Evolutionary conservation across 2,113 vertebrate species (phyloP).

Genomic region (Amphilophus citrinellus): DNA sequence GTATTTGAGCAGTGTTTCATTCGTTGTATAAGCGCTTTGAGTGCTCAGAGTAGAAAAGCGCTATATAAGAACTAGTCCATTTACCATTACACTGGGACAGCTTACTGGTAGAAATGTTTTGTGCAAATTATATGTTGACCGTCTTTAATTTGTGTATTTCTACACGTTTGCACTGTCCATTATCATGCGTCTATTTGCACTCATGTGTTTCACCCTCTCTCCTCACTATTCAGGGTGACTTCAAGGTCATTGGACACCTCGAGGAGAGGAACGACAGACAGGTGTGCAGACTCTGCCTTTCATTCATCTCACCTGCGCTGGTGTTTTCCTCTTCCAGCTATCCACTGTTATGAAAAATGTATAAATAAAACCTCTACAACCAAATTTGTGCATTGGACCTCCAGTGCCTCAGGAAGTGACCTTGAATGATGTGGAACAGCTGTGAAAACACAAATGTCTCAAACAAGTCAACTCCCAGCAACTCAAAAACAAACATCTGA

Average conservation of each 20-base stretch:
- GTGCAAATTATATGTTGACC: not conserved
- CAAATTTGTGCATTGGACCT: not conserved
- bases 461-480: not conserved
- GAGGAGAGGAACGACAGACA: slow-evolving; percentile 83
- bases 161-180: not conserved
- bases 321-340: not conserved
- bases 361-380: not conserved
- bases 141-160: not conserved
- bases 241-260: slow-evolving; percentile 56
- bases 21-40: no score
- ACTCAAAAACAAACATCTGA: not conserved
- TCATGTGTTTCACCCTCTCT: slow-evolving; percentile 11
- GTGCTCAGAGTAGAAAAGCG: no score
- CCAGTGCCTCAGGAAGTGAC: not conserved
- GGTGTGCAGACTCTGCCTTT: slow-evolving; percentile 53
- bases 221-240: slow-evolving; percentile 78
- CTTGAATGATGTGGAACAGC: not conserved
- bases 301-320: not conserved
- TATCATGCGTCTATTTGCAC: not conserved
- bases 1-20: not conserved
- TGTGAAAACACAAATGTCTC: not conserved
- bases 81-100: no score
- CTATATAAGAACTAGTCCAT: no score
- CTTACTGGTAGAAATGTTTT: no score
- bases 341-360: not conserved